phyloP scores from a whole-genome alignment of 1,140 invertebrate genomes.

The Drosophila lowei region DNA sequence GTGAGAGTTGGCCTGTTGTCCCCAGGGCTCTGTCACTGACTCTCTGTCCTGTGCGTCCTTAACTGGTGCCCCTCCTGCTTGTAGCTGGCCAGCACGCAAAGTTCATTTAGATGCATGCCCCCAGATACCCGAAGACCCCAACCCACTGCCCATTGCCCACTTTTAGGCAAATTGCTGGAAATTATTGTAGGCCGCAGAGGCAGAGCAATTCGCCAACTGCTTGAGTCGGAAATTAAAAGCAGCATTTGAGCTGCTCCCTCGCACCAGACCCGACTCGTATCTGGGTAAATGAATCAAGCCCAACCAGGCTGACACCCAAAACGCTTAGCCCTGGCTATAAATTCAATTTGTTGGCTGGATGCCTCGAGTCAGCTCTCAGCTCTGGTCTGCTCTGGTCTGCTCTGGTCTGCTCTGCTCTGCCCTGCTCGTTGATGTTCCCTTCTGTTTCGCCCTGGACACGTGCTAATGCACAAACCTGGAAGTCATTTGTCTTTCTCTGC shows the following conservation, averaged over 20 bases:
- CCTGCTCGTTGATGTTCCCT: background rate
- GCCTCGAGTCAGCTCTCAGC: conserved; percentile 47
- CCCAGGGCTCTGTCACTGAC: conserved; percentile 23
- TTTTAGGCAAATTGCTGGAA: conserved; percentile 76
- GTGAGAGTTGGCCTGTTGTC: conserved; percentile 32
- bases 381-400: background rate
- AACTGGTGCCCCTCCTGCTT: background rate
- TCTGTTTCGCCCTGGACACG: conserved; percentile 37
- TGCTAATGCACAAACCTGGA: conserved; percentile 70
- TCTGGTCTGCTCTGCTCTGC: background rate
- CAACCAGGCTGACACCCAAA: conserved; percentile 48
- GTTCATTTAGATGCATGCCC: conserved; percentile 78
- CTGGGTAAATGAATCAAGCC: conserved; percentile 72
- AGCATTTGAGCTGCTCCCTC: conserved; percentile 59
- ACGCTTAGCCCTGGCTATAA: conserved; percentile 65
- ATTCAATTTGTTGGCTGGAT: conserved; percentile 74
- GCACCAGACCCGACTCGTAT: conserved; percentile 38
- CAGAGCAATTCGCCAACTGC: conserved; percentile 55
- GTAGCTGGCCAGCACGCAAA: conserved; percentile 56
- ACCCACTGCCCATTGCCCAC: conserved; percentile 53
- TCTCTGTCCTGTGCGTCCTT: background rate
- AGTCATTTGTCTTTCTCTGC: conserved; percentile 71
- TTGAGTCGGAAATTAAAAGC: conserved; percentile 77
- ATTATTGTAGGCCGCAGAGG: conserved; percentile 41
- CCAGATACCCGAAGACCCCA: conserved; percentile 50